Evolutionary conservation across 2,113 vertebrate genomes (phyloP), one percentile per base, ranked within the genome.

Genomic region (Halichoerus grypus): DNA sequence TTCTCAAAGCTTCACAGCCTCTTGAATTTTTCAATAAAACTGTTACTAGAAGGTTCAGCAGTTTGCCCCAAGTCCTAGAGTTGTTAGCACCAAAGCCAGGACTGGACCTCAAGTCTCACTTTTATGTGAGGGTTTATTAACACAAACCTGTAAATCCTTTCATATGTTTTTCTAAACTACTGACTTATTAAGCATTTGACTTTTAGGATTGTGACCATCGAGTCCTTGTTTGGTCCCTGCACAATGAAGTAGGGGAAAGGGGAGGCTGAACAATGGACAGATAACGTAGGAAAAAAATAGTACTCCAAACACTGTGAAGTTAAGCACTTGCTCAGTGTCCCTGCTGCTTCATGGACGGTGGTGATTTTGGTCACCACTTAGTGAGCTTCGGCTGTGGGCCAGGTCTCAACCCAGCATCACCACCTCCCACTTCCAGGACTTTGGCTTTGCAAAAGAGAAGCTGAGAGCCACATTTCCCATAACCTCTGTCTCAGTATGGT

Each of bases 1-100:
- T 69, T 55, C 51, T 96, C 36, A 91, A 31, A 77, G n/a, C 93
- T 88, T 71, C 10, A 12, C 15, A 83, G 16, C 53, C 82, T 95
- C 89, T 90, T 87, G 42, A 93, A 83, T 82, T 82, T 93, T 82
- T 61, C n/a, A 55, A 51, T 82, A 93, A 77, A 93, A 84, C 71
- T 86, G 67, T 86, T 95, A 36, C 21, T 55, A 82, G 65, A 57
- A 88, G 11, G 24, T 71, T 94, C 46, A 71, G 33, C 26, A 15
- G 28, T 91, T 93, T 91, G 49, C 26, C 46, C n/a, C 0, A 72
- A 79, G 71, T 87, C 59, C 39, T 53, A 88, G 55, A 90, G 53
- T 71, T 77, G 36, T 8, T 88, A 79, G 69, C 55, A 71, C 59
- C 69, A 84, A 95, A 94, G 82, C 33, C 82, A 84, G 61, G 53